Evolutionary conservation across 1,140 invertebrate genomes (phyloP).

Genomic region (Atta cephalotes): DNA sequence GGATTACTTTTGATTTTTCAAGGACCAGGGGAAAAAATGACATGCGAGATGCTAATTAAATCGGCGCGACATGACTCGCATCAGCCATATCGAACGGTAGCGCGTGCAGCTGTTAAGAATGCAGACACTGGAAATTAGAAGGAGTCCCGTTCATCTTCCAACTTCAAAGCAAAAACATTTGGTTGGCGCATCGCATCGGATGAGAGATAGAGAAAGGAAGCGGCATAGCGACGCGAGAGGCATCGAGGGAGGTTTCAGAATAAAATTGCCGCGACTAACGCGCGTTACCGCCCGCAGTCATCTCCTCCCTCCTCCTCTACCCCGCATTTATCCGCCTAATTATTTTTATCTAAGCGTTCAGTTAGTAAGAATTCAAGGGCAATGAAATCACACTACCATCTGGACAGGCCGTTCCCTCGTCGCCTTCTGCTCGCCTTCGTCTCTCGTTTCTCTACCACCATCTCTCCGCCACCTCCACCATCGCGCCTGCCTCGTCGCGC

Average conservation of each 20-base stretch:
- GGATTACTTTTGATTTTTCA: slow-evolving; percentile 32
- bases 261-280: slow-evolving; percentile 67
- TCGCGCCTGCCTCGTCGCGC: slow-evolving; percentile 30
- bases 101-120: slow-evolving; percentile 79
- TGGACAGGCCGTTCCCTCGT: slow-evolving; percentile 67
- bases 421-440: slow-evolving; percentile 62
- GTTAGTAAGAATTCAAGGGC: slow-evolving; percentile 85
- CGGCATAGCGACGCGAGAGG: slow-evolving; percentile 14
- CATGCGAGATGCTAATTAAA: slow-evolving; percentile 79
- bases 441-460: slow-evolving; percentile 64
- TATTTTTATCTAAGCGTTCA: slow-evolving; percentile 84
- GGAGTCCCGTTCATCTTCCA: slow-evolving; percentile 78
- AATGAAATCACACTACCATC: slow-evolving; percentile 80
- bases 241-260: slow-evolving; percentile 58
- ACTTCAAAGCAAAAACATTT: slow-evolving; percentile 82
- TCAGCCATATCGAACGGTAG: slow-evolving; percentile 72
- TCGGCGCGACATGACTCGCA: slow-evolving; percentile 43
- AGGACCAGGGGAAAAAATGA: slow-evolving; percentile 22
- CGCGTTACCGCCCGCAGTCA: slow-evolving; percentile 65
- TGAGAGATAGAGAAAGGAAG: neutral
- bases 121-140: slow-evolving; percentile 80
- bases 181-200: slow-evolving; percentile 46
- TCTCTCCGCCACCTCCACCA: slow-evolving; percentile 18
- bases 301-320: neutral
- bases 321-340: slow-evolving; percentile 82